phyloP scores from a whole-genome alignment of 2,888 invertebrate genomes.

The Ischnus inquisitorius region DNA sequence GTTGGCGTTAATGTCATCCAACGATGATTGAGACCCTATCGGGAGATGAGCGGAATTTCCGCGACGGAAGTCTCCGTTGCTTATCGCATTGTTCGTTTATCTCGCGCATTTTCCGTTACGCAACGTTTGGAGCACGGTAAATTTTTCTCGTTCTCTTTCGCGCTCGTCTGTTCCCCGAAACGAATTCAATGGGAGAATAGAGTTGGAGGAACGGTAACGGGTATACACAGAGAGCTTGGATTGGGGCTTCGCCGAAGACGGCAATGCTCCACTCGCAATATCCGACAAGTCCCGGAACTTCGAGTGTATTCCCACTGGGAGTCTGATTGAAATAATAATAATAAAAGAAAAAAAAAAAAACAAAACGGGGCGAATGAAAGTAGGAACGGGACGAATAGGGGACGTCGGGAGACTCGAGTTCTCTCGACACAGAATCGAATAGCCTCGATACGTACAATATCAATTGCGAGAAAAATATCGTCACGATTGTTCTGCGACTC shows the following conservation, averaged over 20 bases:
- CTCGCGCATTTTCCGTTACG: constrained; percentile 29
- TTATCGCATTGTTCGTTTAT: constrained; percentile 16
- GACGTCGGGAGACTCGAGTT: neutral
- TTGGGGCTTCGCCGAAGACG: constrained; percentile 35
- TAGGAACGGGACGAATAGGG: constrained; percentile 12
- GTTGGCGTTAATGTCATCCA: neutral
- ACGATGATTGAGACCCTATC: constrained; percentile 2
- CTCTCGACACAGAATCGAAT: constrained; percentile 29
- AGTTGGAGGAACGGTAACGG: constrained; percentile 48
- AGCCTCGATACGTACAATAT: constrained; percentile 65
- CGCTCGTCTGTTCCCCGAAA: constrained; percentile 15
- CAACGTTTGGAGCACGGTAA: neutral
- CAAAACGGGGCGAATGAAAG: neutral
- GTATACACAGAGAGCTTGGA: constrained; percentile 25
- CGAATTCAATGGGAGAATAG: constrained; percentile 50
- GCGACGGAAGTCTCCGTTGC: neutral
- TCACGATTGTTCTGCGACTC: constrained; percentile 71
- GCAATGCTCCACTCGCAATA: constrained; percentile 36
- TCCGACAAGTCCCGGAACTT: constrained; percentile 54
- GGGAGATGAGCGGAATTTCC: neutral
- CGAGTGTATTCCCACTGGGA: constrained; percentile 31
- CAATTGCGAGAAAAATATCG: constrained; percentile 74
- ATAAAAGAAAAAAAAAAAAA: constrained; percentile 24
- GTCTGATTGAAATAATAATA: constrained; percentile 58
- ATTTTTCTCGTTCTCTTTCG: constrained; percentile 23